phyloP scores from a whole-genome alignment of 2,888 invertebrate species.

The Cloeon dipterum region DNA sequence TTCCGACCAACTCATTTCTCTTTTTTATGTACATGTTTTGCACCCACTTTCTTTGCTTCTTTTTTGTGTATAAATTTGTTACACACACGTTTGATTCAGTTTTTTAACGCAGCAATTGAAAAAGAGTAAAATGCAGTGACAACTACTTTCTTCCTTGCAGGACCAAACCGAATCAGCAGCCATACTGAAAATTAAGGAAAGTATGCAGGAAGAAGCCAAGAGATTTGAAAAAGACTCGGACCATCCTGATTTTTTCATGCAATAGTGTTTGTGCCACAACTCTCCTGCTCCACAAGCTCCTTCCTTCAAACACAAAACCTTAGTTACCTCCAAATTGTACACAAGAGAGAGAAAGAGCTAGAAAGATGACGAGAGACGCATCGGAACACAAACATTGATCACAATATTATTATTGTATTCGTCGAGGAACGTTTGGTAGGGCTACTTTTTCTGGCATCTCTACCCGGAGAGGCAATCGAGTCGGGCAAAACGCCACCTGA shows the following conservation, averaged over 20 bases:
- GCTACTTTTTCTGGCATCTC: no score
- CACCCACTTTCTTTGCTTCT: no score
- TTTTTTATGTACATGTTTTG: no score
- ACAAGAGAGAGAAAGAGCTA: no score
- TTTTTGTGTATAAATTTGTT: no score
- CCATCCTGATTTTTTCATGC: conserved; percentile 93
- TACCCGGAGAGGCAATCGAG: no score
- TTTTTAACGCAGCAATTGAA: conserved; percentile 4
- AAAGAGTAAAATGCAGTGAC: conserved; percentile 9
- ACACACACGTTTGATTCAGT: conserved; percentile 2
- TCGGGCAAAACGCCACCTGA: no score
- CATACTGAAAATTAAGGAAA: conserved; percentile 99
- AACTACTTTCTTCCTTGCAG: conserved; percentile 18
- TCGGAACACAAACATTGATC: no score
- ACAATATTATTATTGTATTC: no score
- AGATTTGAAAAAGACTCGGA: conserved; percentile 95
- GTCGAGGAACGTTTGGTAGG: no score
- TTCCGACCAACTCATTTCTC: no score
- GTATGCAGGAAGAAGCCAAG: conserved; percentile 99
- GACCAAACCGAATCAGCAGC: conserved; percentile 97
- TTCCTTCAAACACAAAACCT: conserved; percentile 7
- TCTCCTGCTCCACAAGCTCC: conserved; percentile 6
- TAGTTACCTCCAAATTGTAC: conserved; percentile 7
- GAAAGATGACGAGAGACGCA: no score
- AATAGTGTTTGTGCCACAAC: conserved; percentile 27